Evolutionary conservation across 2,113 vertebrate species (phyloP), one percentile per base, ranked within the genome.

Genomic region (Dicrurus megarhynchus): DNA sequence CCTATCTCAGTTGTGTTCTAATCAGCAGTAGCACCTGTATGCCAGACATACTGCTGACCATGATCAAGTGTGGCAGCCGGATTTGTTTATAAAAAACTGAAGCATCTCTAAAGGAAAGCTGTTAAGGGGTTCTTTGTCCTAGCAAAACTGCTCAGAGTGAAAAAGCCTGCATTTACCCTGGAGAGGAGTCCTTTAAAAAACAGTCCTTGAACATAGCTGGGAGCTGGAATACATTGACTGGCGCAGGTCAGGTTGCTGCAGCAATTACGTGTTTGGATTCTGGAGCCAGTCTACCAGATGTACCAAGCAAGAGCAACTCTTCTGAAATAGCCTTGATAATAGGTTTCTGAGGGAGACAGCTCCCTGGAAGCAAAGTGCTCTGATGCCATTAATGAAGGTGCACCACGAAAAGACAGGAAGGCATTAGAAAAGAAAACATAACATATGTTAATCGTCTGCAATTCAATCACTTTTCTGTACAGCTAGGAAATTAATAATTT

Each of bases 321-420:
- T 94, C 82, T 92, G 69, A 80, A 96, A 96, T 55, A 88, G 60
- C 53, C 76, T 92, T 96, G 87, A 75, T 93, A 95, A 96, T 67
- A 87, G 82, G 79, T 90, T 96, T 96, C 89, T 78, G 71, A 91
- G 87, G 73, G 84, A 96, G 65, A 20, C 15, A 4, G 75, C 61
- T 68, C 50, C 71, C 64, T 93, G 79, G 76, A 95, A 96, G 64
- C 76, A 57, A 37, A 76, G 57, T 50, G 32, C 67, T 94, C 49
- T 70, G 49, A 85, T 83, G 75, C 61, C 55, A 67, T 86, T 92
- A 91, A 71, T 6, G 14, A 70, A 91, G 71, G 87, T 91, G 76
- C 42, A 59, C 64, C 56, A 74, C 5, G 2, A 84, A 95, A 93
- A 74, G 46, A 93, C 5, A 4, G 53, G 44, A 94, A 97, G 55